These are phyloP conservation scores for Apamea sordens DNA, from an alignment of 2,888 invertebrate species.

Conservation along the genomic window DNA sequence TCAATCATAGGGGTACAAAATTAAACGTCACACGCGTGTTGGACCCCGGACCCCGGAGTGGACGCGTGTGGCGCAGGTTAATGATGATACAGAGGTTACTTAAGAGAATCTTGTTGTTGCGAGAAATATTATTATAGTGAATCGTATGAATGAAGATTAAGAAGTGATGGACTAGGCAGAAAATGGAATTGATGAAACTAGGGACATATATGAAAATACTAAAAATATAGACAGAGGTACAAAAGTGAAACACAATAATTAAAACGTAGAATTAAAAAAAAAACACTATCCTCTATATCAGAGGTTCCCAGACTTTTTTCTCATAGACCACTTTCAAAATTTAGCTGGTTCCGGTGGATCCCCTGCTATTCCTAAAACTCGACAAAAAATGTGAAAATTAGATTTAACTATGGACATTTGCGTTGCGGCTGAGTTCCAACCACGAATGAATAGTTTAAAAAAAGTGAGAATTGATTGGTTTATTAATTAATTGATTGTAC, in stretches of 20 bases:
- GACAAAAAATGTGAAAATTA: too few species aligned
- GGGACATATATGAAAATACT: background rate
- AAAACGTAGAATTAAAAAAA: background rate
- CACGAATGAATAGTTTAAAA: too few species aligned
- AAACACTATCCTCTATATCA: background rate
- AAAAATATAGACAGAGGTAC: background rate
- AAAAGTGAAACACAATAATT: background rate
- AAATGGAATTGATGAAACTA: background rate
- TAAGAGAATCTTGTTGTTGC: slow-evolving; percentile 37
- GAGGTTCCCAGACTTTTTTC: too few species aligned
- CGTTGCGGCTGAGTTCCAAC: too few species aligned
- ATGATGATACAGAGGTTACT: slow-evolving; percentile 66
- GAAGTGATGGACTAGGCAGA: background rate
- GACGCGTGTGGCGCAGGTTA: slow-evolving; percentile 77
- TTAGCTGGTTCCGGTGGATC: too few species aligned
- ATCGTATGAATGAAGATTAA: slow-evolving; percentile 1
- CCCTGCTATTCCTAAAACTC: too few species aligned
- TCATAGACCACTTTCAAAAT: too few species aligned
- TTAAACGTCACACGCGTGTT: slow-evolving; percentile 89
- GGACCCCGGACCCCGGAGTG: slow-evolving; percentile 72
- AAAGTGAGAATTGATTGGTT: too few species aligned
- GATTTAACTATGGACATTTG: too few species aligned
- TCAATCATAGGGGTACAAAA: slow-evolving; percentile 89
- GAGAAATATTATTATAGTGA: slow-evolving; percentile 32
- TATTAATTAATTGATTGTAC: too few species aligned